phyloP scores from a whole-genome alignment of 1,140 invertebrate species.

The Metaphire vulgaris region DNA sequence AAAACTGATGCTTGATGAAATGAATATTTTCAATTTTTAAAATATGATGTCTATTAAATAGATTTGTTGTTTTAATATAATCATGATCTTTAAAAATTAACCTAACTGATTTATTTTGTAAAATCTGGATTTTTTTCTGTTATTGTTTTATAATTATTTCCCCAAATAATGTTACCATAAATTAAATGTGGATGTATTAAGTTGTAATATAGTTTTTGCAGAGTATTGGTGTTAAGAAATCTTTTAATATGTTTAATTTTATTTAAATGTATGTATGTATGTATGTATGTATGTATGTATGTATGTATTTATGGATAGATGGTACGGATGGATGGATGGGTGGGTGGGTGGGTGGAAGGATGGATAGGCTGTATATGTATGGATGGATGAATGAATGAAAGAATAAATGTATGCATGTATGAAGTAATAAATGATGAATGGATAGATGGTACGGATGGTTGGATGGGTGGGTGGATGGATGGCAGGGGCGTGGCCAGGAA shows the following conservation, averaged over 20 bases:
- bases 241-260: neutral
- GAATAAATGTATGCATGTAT: neutral
- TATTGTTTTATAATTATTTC: neutral
- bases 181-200: neutral
- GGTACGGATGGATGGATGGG: neutral
- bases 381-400: neutral
- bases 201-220: neutral
- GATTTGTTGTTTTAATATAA: too few relatives aligned
- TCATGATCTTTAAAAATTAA: too few relatives aligned
- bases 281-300: neutral
- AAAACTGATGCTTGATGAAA: too few relatives aligned
- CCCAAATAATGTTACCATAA: neutral
- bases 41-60: too few relatives aligned
- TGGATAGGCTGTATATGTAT: neutral
- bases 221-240: neutral
- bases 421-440: neutral
- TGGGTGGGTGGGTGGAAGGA: neutral
- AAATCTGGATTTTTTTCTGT: too few relatives aligned
- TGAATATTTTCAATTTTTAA: too few relatives aligned
- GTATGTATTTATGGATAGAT: neutral
- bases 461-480: neutral
- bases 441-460: neutral
- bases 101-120: too few relatives aligned
- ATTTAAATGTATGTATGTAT: neutral
- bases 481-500: neutral